Evolutionary conservation across 2,888 invertebrate genomes (phyloP), one percentile per base, ranked within the genome.

Genomic region (Stenotaenia linearis): DNA sequence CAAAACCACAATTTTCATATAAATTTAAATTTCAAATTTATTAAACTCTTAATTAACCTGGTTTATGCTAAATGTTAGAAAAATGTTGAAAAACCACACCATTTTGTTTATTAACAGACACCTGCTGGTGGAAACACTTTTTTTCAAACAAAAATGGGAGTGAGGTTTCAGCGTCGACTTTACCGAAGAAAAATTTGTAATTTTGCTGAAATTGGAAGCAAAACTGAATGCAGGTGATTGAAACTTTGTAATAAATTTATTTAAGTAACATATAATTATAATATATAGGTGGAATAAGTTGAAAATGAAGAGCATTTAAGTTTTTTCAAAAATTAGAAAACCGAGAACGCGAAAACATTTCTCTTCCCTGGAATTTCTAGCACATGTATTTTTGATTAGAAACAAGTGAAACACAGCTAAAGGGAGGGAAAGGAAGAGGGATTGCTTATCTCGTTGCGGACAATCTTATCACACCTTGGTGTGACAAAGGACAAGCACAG

Each of bases 401-500:
- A 61, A 23, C 25, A 9, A 61, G 61, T 61, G 61, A 3, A 25
- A 56, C 6, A 37, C 15, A 15, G 37, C 10, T 15, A 6, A 45
- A 3, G 18, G 45, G 2, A 15, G 6, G 25, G 9, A 61, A 23
- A 12, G 28, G 25, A 61, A 61, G 61, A 61, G 61, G 61, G 61
- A 61, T 61, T 61, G 25, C 61, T 61, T 61, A 61, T 61, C 61
- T 61, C 61, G 25, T 28, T 28, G 25, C 28, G 15, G 61, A 61
- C 23, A 61, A 61, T 61, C 61, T 61, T 61, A 61, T 61, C 61
- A 61, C 61, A 61, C 61, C 25, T 61, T 61, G 28, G 61, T 61
- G 61, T 61, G 61, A 61, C 61, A 61, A 61, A 61, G 15, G 61
- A 61, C 61, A 61, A 61, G 61, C 61, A 61, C 61, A 61, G 61